phyloP scores from a whole-genome alignment of 1,140 invertebrate genomes.

The Scylla paramamosain region DNA sequence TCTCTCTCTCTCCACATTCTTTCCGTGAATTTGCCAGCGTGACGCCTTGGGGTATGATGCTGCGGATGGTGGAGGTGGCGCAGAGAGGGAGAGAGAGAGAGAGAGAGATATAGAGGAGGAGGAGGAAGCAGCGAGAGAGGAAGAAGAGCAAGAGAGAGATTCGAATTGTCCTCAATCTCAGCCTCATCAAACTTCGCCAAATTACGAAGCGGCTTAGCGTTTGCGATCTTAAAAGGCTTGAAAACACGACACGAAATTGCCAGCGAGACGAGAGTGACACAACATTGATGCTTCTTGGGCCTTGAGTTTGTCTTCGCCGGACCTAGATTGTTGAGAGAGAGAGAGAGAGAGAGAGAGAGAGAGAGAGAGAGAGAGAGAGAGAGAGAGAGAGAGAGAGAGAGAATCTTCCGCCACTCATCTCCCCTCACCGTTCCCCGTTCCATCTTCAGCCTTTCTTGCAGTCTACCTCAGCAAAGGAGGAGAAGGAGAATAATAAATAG shows the following conservation, averaged over 20 bases:
- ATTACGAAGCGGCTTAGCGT: neutral
- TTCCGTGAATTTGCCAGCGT: neutral
- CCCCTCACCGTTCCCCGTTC: neutral
- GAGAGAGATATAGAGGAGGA: neutral
- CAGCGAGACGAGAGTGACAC: too few species aligned
- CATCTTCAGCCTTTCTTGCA: neutral
- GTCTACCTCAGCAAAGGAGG: neutral
- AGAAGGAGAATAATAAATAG: neutral
- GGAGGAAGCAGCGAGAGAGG: neutral
- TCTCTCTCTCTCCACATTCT: neutral
- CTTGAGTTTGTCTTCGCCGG: too few species aligned
- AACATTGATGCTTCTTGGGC: too few species aligned
- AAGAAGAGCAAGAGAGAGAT: neutral
- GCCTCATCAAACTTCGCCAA: slow-evolving; percentile 9
- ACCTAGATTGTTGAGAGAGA: too few species aligned
- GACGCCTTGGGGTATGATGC: neutral
- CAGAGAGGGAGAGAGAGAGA: neutral
- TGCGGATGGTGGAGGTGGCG: neutral
- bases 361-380: too few species aligned
- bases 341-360: too few species aligned
- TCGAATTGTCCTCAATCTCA: neutral
- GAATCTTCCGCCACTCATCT: too few species aligned
- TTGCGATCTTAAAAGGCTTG: neutral
- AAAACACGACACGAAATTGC: too few species aligned
- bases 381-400: too few species aligned